Evolutionary conservation across 2,797 vertebrate species (phyloP), one percentile per base, ranked within the genome.

Genomic region (Rhynchonycteris naso): DNA sequence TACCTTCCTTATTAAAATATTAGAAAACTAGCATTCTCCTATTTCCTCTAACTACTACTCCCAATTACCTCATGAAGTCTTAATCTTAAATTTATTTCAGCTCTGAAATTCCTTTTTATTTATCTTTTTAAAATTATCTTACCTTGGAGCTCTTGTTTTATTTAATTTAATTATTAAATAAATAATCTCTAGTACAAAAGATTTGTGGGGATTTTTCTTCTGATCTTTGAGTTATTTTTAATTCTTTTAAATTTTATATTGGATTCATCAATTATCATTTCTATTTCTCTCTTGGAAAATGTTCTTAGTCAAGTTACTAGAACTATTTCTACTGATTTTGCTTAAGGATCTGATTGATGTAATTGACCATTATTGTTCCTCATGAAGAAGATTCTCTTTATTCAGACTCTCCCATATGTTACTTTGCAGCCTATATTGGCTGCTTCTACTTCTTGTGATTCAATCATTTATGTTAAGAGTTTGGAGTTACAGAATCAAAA

Each of bases 401-500:
- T 38, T 2, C 18, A 79, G 28, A 47, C 4, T 79, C n/a, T 88
- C 5, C 74, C 13, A 5, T 38, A 61, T 26, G 43, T 80, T 68
- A 90, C 24, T 88, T 69, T 43, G 43, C 43, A 78, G 24, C 9
- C 14, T 80, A 38, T 14, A 59, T 54, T 58, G 61, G 0, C 10
- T 71, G 30, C n/a, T 47, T 97, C 69, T 33, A 50, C 24, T 26
- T 87, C 21, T 93, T 33, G 22, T 28, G 9, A 24, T 61, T 54
- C 65, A 90, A 19, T 38, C 18, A 87, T 12, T 6, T 74, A 21
- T 81, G 50, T 58, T 93, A 13, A 90, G 59, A 88, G 15, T 56
- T 66, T 83, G 22, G 21, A n/a, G 12, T 65, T 82, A 87, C 4
- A 80, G 56, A 82, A 69, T 85, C 33, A 83, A 96, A 92, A 86